phyloP scores from a whole-genome alignment of 2,888 invertebrate species.

The Entomobrya multifasciata region DNA sequence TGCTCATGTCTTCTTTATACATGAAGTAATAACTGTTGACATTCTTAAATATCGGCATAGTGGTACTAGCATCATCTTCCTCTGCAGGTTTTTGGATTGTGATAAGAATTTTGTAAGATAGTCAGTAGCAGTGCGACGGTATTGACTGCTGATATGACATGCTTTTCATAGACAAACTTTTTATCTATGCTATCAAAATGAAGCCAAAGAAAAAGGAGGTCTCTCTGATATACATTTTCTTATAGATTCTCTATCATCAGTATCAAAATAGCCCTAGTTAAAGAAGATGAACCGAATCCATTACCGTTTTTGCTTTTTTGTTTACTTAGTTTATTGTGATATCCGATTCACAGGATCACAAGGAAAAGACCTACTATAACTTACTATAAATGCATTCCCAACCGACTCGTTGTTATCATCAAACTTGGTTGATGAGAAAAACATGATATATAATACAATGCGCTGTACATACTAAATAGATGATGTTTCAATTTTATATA shows the following conservation, averaged over 20 bases:
- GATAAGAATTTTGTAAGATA: neutral
- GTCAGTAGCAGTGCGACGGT: neutral
- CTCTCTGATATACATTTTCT: conserved; percentile 22
- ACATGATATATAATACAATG: conserved; percentile 17
- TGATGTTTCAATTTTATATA: neutral
- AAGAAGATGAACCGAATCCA: conserved; percentile 59
- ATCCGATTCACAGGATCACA: conserved; percentile 63
- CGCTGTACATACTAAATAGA: neutral
- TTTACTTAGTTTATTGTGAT: conserved; percentile 71
- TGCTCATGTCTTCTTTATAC: neutral
- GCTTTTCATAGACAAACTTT: neutral
- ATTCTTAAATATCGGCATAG: no score
- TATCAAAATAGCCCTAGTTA: neutral
- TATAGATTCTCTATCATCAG: neutral
- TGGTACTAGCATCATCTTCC: no score
- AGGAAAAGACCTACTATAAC: neutral
- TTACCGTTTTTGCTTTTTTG: conserved; percentile 59
- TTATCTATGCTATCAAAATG: conserved; percentile 1
- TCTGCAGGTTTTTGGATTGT: neutral
- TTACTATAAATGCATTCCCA: no score
- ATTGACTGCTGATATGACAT: neutral
- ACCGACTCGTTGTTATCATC: neutral
- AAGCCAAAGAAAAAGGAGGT: conserved; percentile 12
- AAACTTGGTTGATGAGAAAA: conserved; percentile 6
- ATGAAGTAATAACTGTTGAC: conserved; percentile 12